Conservation (phyloP, 2,888 invertebrate genomes). For the Gryllus longicercus region DNA sequence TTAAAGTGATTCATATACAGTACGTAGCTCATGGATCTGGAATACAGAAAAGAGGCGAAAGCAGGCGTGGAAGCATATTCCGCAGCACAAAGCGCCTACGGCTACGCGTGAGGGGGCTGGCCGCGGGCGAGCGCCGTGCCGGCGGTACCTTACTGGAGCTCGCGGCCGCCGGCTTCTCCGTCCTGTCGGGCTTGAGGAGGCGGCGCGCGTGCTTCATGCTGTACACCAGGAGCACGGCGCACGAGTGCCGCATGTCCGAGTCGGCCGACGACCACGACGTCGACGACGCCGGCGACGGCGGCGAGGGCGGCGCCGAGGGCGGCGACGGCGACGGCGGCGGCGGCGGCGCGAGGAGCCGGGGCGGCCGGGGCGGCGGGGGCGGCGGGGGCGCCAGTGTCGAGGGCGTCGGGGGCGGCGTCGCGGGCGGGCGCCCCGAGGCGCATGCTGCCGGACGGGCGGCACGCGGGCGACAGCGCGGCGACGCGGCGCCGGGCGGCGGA, state of each 20-base stretch:
- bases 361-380: background rate
- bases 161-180: background rate
- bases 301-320: background rate
- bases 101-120: no score
- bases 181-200: background rate
- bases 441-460: background rate
- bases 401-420: background rate
- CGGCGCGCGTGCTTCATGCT: background rate
- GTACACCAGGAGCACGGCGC: background rate
- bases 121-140: background rate
- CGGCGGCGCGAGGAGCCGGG: background rate
- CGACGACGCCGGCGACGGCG: background rate
- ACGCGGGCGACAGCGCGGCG: background rate
- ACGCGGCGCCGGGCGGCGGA: background rate
- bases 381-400: background rate
- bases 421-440: background rate
- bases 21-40: no score
- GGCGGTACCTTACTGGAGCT: constrained; percentile 17
- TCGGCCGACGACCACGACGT: background rate
- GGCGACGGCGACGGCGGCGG: background rate
- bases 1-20: no score
- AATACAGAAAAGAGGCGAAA: no score
- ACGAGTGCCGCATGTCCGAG: background rate
- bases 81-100: no score
- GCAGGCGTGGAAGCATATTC: no score